Base-by-base conservation (phyloP, 92 coral and sea anemone genomes). In the Epizoanthus scotinus region DNA sequence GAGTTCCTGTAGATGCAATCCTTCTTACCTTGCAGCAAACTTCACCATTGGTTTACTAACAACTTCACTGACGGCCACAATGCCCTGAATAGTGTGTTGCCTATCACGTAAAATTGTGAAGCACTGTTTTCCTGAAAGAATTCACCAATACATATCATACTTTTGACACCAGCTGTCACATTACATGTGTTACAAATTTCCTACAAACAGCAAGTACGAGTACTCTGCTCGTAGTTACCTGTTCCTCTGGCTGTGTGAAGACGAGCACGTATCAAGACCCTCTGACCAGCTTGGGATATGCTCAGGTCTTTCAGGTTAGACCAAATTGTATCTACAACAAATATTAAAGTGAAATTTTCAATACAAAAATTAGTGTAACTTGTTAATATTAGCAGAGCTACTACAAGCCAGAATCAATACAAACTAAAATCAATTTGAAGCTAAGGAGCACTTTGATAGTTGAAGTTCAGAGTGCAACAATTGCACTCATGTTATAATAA, bases 31-130 rank as follows among this genome's bases (percentile, higher is more conserved):
- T 54, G 95, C 64, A 14, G 98, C 94, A 89, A 93, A 95, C 82
- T 95, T 95, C 63, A 95, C 98, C 98, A 95, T 95, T 63, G 89
- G 97, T 87, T 90, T 95, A 77, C 98, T 95, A 73, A 95, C 85
- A 71, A 86, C 77, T 28, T 95, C 93, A 87, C 92, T 87, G 34
- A 89, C 98, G 42, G 98, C 98, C 83, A 94, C 94, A 68, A 95
- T 86, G 61, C 90, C 95, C 61, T 95, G 98, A 42, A 93, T 87
- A 57, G 98, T 95, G 83, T 93, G 94, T 83, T 95, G 98, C 14
- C 94, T 87, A 65, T 92, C 97, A 42, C 98, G 86, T 17, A 95
- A 82, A 52, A 94, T 93, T 75, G 91, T 87, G 77, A 95, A 95
- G 79, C 98, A 95, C 87, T 95, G 98, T 75, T 95, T 93, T 44